phyloP scores from a whole-genome alignment of 1,140 invertebrate genomes.

The Drosophila seguyi region DNA sequence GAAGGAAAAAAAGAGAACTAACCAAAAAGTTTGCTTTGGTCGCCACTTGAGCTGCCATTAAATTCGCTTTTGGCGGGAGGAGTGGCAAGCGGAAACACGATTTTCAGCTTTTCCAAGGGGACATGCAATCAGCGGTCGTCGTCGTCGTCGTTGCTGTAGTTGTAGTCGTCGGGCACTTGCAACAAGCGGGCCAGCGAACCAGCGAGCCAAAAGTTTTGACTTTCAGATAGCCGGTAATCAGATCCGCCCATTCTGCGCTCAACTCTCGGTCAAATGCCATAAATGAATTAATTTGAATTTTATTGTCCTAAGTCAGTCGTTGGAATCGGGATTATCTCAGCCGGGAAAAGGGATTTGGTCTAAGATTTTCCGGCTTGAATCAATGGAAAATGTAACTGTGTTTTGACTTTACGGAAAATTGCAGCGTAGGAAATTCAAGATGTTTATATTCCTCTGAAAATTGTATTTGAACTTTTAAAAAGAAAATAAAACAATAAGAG shows the following conservation, averaged over 20 bases:
- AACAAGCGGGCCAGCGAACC: constrained; percentile 8
- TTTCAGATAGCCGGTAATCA: constrained; percentile 43
- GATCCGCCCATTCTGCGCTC: constrained; percentile 19
- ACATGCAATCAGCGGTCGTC: constrained; percentile 38
- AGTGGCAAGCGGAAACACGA: constrained; percentile 38
- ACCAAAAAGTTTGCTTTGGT: constrained; percentile 33
- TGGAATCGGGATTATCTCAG: background rate
- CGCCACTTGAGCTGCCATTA: constrained; percentile 51
- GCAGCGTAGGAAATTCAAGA: background rate
- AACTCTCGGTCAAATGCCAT: constrained; percentile 27
- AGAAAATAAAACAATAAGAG: background rate
- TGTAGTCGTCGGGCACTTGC: constrained; percentile 15
- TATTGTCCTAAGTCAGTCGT: constrained; percentile 8
- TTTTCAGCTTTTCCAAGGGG: constrained; percentile 29
- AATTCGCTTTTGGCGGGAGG: constrained; percentile 34
- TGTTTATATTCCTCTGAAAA: accelerated
- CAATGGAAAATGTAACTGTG: background rate
- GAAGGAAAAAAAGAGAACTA: constrained; percentile 9
- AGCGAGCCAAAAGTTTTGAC: constrained; percentile 33
- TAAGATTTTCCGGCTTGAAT: background rate
- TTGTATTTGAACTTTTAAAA: too few species aligned
- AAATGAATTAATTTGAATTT: constrained; percentile 33
- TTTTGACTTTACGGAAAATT: background rate
- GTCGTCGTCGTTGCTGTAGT: background rate
- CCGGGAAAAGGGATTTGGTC: too few species aligned